These are phyloP conservation scores for Cantharis rustica DNA, from an alignment of 2,888 invertebrate species.

Conservation along the genomic window DNA sequence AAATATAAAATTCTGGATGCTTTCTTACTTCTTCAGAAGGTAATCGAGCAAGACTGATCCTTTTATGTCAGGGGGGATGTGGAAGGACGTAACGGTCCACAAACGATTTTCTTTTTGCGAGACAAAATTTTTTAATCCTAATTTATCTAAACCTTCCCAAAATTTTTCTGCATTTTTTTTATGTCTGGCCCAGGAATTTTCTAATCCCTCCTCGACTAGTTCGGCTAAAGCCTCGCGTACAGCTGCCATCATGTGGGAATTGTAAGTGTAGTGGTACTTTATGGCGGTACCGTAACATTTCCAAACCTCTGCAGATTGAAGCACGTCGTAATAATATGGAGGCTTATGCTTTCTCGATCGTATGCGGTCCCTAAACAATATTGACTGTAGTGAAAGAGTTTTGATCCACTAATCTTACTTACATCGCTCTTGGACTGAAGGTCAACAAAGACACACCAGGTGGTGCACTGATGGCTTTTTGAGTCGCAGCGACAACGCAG, in stretches of 20 bases:
- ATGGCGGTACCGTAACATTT: conserved; percentile 39
- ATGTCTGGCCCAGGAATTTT: conserved; percentile 71
- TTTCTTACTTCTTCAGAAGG: conserved; percentile 35
- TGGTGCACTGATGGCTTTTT: conserved; percentile 73
- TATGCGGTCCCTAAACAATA: conserved; percentile 59
- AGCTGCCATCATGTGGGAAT: conserved; percentile 75
- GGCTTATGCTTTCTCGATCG: conserved; percentile 59
- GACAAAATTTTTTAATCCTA: conserved; percentile 72
- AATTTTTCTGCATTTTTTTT: conserved; percentile 65
- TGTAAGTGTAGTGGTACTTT: conserved; percentile 74
- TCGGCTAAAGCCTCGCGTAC: conserved; percentile 75
- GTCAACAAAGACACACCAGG: conserved; percentile 75
- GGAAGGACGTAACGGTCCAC: conserved; percentile 67
- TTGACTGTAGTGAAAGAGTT: not conserved
- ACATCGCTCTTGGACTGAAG: conserved; percentile 69
- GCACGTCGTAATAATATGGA: conserved; percentile 68
- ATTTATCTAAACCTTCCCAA: conserved; percentile 65
- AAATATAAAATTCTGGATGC: no score
- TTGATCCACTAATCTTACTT: conserved; percentile 38
- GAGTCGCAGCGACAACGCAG: conserved; percentile 71
- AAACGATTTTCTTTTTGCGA: conserved; percentile 66
- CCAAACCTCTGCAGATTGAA: conserved; percentile 72
- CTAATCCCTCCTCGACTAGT: conserved; percentile 71
- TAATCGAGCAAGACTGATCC: conserved; percentile 52
- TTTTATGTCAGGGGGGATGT: conserved; percentile 66